Evolutionary conservation across 1,140 invertebrate genomes (phyloP).

Genomic region (Drosophila tristis): DNA sequence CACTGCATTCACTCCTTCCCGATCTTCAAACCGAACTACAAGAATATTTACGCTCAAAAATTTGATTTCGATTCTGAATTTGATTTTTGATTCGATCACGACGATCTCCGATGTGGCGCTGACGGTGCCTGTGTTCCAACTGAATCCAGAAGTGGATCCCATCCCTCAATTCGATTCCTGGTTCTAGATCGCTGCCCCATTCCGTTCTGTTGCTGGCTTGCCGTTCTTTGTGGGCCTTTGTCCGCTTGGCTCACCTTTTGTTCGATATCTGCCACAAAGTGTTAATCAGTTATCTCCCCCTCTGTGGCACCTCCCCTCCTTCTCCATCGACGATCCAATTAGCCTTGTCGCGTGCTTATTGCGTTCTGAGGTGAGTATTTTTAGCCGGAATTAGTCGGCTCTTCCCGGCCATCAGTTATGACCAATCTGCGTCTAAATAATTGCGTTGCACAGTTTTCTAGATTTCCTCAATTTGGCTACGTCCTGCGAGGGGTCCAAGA

Average conservation of each 20-base stretch:
- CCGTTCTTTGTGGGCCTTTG: constrained; percentile 46
- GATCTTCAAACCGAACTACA: too few relatives aligned
- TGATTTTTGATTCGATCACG: constrained; percentile 33
- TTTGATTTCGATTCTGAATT: constrained; percentile 17
- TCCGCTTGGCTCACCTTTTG: constrained; percentile 45
- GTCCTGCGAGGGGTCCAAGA: not conserved
- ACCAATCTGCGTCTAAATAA: constrained; percentile 69
- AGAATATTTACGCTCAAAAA: too few relatives aligned
- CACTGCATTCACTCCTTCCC: too few relatives aligned
- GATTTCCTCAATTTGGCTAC: constrained; percentile 38
- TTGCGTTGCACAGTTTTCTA: constrained; percentile 54
- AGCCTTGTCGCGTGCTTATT: constrained; percentile 73
- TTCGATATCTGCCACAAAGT: constrained; percentile 32
- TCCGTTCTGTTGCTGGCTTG: not conserved
- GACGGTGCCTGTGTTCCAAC: constrained; percentile 44
- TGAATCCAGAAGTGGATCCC: constrained; percentile 16
- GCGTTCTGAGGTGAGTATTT: constrained; percentile 40
- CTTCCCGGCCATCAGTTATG: constrained; percentile 22
- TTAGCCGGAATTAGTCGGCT: constrained; percentile 24
- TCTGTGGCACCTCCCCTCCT: not conserved
- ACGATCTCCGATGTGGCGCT: constrained; percentile 13
- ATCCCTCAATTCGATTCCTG: constrained; percentile 13
- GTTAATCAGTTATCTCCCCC: constrained; percentile 54
- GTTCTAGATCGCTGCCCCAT: not conserved
- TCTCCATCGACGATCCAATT: not conserved